Evolutionary conservation across 1,140 invertebrate genomes (phyloP).

Genomic region (Drosophila pandora): DNA sequence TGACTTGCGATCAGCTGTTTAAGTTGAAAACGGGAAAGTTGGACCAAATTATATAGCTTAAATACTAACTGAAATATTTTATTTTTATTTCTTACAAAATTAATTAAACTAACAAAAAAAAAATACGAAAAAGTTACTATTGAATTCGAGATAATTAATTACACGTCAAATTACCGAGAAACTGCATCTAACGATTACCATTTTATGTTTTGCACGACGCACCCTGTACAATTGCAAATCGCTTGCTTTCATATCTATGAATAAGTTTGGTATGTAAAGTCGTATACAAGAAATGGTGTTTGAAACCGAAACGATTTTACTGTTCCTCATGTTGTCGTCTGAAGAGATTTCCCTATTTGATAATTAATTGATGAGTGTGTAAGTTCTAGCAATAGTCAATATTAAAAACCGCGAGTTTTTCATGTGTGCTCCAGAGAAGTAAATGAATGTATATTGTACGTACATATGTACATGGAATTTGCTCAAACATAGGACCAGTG

Average conservation of each 20-base stretch:
- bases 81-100: no score
- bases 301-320: conserved; percentile 38
- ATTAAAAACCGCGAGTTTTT: background rate
- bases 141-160: background rate
- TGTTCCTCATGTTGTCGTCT: conserved; percentile 43
- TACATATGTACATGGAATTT: conserved; percentile 31
- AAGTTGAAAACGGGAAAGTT: no score
- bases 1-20: no score
- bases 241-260: conserved; percentile 47
- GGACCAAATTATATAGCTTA: no score
- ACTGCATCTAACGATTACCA: conserved; percentile 19
- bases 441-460: conserved; percentile 19
- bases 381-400: conserved; percentile 11
- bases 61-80: no score
- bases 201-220: conserved; percentile 2
- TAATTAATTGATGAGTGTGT: conserved; percentile 39
- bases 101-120: no score
- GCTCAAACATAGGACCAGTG: conserved; percentile 2
- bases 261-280: conserved; percentile 46
- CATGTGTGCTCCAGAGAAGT: conserved; percentile 6
- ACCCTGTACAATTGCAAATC: conserved; percentile 34
- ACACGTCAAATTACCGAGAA: conserved; percentile 7
- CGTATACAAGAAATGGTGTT: conserved; percentile 48
- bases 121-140: no score
- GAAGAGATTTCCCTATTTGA: conserved; percentile 34